Evolutionary conservation across 2,888 invertebrate genomes (phyloP).

Genomic region (Xylota segnis): DNA sequence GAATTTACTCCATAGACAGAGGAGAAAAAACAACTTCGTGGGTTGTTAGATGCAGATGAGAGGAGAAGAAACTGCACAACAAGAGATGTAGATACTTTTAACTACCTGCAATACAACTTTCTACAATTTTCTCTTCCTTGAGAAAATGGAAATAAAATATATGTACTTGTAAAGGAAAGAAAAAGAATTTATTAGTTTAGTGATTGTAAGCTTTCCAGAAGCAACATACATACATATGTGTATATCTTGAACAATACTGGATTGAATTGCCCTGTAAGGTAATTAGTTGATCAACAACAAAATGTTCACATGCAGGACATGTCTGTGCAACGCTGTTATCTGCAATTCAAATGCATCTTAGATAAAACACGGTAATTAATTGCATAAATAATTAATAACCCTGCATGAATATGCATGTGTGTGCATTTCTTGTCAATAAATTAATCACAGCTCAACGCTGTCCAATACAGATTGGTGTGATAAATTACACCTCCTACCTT

Average conservation of each 20-base stretch:
- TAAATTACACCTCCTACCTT: slow-evolving; percentile 62
- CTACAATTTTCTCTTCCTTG: slow-evolving; percentile 76
- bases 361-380: slow-evolving; percentile 69
- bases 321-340: slow-evolving; percentile 15
- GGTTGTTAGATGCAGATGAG: slow-evolving; percentile 58
- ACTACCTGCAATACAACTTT: slow-evolving; percentile 73
- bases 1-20: slow-evolving; percentile 35
- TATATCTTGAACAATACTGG: slow-evolving; percentile 6
- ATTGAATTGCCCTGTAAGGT: slow-evolving; percentile 35
- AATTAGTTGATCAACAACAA: slow-evolving; percentile 39
- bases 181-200: slow-evolving; percentile 38
- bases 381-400: slow-evolving; percentile 71
- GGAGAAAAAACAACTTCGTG: slow-evolving; percentile 30
- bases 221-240: background rate
- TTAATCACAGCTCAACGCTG: slow-evolving; percentile 69
- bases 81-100: slow-evolving; percentile 46
- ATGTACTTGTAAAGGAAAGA: background rate
- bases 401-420: slow-evolving; percentile 67
- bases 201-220: slow-evolving; percentile 23
- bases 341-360: slow-evolving; percentile 68
- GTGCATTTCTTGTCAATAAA: slow-evolving; percentile 73
- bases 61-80: slow-evolving; percentile 26
- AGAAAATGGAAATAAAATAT: slow-evolving; percentile 51
- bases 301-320: slow-evolving; percentile 26
- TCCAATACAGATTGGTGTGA: slow-evolving; percentile 58